phyloP scores from a whole-genome alignment of 1,140 invertebrate genomes.

The Dendrolimus punctatus region DNA sequence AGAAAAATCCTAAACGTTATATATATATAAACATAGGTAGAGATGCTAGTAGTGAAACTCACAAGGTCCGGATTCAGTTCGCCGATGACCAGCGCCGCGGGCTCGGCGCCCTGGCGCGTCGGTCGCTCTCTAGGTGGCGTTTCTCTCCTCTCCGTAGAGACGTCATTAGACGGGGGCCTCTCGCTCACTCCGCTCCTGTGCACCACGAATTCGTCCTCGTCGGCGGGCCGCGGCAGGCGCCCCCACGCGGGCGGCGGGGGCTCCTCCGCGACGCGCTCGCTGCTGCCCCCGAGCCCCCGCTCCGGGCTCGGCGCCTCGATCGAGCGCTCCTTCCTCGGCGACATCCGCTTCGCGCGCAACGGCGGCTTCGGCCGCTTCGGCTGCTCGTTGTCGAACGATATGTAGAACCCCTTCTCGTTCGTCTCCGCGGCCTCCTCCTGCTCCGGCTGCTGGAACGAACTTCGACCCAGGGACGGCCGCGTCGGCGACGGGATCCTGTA shows the following conservation, averaged over 20 bases:
- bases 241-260: conserved; percentile 21
- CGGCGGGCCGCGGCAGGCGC: conserved; percentile 11
- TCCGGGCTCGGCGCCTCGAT: conserved; percentile 51
- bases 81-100: conserved; percentile 53
- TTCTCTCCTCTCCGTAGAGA: conserved; percentile 24
- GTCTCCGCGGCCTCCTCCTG: conserved; percentile 55
- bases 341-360: conserved; percentile 81
- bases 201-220: conserved; percentile 31
- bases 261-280: no score
- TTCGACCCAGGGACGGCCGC: conserved; percentile 79
- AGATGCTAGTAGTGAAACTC: conserved; percentile 12
- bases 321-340: conserved; percentile 81
- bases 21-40: neutral
- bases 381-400: conserved; percentile 90
- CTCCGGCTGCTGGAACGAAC: conserved; percentile 79
- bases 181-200: conserved; percentile 19
- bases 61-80: conserved; percentile 54
- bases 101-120: conserved; percentile 28
- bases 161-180: conserved; percentile 20
- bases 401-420: conserved; percentile 95
- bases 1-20: no score
- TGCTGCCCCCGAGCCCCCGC: conserved; percentile 37
- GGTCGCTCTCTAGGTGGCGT: conserved; percentile 27
- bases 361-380: conserved; percentile 93
- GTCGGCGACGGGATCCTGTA: conserved; percentile 90